Base-by-base conservation (phyloP, 1,140 invertebrate genomes). In the Tigriopus japonicus region DNA sequence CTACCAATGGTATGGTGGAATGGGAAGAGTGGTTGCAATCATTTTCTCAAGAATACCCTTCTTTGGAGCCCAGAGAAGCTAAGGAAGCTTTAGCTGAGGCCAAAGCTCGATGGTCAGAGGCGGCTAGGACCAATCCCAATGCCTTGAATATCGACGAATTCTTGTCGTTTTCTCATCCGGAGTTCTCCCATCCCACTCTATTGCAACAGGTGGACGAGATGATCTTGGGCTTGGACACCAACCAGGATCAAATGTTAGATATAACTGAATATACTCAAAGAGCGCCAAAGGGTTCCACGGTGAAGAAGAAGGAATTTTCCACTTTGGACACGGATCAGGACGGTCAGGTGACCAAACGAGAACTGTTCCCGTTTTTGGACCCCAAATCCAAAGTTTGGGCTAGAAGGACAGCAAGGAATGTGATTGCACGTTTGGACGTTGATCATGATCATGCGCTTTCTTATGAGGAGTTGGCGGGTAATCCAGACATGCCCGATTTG, bases 91-190 rank as follows among this genome's bases (percentile, higher is more conserved):
- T 58, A 6, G 1, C 85, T 71, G 71, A 81, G 49, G 84, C 86
- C 65, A 79, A 82, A 71, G 84, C 84, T 1, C 76, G 80, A 15
- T 88, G 85, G 85, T 76, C 78, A n/a, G 85, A 87, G 71, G 83
- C 82, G 0, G 84, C 85, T 7, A 74, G 74, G 62, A 81, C 76
- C 19, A 80, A 85, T 69, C 82, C 84, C 0, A 83, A 85, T 56
- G 77, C 76, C 42, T 70, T 88, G 6, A 81, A 81, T 3, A 73
- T 85, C 1, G 81, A 85, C 66, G 86, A 87, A 69, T 87, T 86
- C 70, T 70, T 86, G 41, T 79, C 82, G 7, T 87, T 88, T 66
- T 77, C 82, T 9, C 86, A 88, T 72, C 85, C 85, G 0, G 86
- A 87, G 70, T 85, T 84, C 45, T 85, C 83, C 68, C 78, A 81